phyloP scores from a whole-genome alignment of 2,113 vertebrate genomes.

The Alces alces region DNA sequence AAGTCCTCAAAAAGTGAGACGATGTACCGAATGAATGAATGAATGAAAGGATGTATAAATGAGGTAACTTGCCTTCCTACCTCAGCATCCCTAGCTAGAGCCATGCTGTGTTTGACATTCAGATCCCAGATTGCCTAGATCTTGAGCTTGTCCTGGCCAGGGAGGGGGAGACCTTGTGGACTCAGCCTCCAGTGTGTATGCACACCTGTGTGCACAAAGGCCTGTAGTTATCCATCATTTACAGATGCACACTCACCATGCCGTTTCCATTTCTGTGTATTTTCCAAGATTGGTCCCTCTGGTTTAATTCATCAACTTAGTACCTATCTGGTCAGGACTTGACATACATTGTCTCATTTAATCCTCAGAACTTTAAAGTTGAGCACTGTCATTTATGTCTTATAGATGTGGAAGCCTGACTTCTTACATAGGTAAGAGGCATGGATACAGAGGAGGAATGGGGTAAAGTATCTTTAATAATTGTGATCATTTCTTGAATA shows the following conservation, averaged over 20 bases:
- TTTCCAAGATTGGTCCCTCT: background rate
- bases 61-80: background rate
- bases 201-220: background rate
- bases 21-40: background rate
- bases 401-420: background rate
- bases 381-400: background rate
- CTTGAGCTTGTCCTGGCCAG: background rate
- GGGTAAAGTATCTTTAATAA: background rate
- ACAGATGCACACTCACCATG: background rate
- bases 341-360: background rate
- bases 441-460: background rate
- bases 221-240: background rate
- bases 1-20: background rate
- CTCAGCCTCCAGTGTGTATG: background rate
- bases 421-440: background rate
- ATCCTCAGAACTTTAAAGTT: background rate
- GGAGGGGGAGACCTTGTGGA: background rate
- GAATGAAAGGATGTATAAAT: background rate
- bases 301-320: background rate
- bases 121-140: background rate
- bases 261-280: background rate
- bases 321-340: background rate
- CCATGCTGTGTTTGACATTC: background rate
- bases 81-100: background rate
- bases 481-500: background rate